Conservation (phyloP, 2,888 invertebrate genomes). For the Sussaba pulchella region DNA sequence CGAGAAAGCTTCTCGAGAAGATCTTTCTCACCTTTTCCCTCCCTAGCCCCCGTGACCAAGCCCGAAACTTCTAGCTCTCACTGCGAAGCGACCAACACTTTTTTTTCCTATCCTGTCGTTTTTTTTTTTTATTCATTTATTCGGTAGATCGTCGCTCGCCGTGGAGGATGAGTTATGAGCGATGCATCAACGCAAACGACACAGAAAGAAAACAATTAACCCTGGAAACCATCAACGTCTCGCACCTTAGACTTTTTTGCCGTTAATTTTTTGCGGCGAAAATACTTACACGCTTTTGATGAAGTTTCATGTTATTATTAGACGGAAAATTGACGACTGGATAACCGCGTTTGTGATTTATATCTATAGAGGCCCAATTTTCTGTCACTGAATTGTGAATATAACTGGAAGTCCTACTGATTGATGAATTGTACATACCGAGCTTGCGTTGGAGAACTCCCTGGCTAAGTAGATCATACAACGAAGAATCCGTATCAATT, state of each 20-base stretch:
- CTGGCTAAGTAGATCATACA: background rate
- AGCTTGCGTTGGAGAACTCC: background rate
- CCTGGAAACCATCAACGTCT: slow-evolving; percentile 10
- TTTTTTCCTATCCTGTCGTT: slow-evolving; percentile 26
- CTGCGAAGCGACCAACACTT: slow-evolving; percentile 37
- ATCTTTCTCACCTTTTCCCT: slow-evolving; percentile 62
- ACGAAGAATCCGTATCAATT: background rate
- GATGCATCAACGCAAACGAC: slow-evolving; percentile 67
- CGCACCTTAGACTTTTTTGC: background rate
- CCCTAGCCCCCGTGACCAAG: slow-evolving; percentile 13
- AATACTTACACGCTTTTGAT: too few relatives aligned
- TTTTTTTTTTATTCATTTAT: slow-evolving; percentile 54
- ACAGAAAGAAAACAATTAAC: slow-evolving; percentile 75
- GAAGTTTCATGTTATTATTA: background rate
- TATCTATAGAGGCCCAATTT: background rate
- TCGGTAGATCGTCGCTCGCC: slow-evolving; percentile 45
- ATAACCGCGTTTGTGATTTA: background rate
- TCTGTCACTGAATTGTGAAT: background rate
- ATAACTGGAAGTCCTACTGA: background rate
- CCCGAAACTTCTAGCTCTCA: slow-evolving; percentile 42
- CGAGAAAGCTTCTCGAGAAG: slow-evolving; percentile 26
- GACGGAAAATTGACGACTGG: background rate
- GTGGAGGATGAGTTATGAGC: slow-evolving; percentile 79
- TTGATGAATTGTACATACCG: slow-evolving; percentile 2
- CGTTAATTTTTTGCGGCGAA: background rate